These are phyloP conservation scores for Nannoperca obscura DNA, from an alignment of 2,797 vertebrate species.

Conservation along the genomic window DNA sequence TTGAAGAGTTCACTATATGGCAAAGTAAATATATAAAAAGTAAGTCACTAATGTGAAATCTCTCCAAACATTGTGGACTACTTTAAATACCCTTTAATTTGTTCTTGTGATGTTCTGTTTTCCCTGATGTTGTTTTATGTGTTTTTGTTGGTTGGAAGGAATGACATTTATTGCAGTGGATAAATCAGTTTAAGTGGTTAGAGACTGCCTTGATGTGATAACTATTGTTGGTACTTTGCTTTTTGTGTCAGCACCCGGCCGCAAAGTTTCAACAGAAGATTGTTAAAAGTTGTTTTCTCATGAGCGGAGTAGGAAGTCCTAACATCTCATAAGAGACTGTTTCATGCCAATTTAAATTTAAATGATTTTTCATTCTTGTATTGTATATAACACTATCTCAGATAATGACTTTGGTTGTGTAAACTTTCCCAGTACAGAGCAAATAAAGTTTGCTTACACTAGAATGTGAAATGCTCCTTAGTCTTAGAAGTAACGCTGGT, in stretches of 20 bases:
- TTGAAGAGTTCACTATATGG: background rate
- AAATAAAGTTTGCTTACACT: background rate
- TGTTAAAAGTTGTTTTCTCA: constrained; percentile 17
- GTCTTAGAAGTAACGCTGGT: background rate
- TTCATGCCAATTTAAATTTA: constrained; percentile 24
- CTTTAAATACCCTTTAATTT: constrained; percentile 21
- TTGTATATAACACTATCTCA: too few relatives aligned
- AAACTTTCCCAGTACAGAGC: background rate
- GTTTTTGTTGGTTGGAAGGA: constrained; percentile 33
- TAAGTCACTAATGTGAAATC: background rate
- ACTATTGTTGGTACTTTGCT: constrained; percentile 12
- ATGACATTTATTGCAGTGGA: constrained; percentile 30
- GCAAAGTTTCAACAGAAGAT: constrained; percentile 21
- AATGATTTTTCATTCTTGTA: too few relatives aligned
- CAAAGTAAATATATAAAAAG: too few relatives aligned
- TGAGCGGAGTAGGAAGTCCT: background rate
- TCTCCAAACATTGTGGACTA: constrained; percentile 2
- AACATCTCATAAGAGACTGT: constrained; percentile 25
- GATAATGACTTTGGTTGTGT: background rate
- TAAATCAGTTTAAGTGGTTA: constrained; percentile 20
- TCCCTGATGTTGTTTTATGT: constrained; percentile 22
- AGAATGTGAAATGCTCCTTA: background rate
- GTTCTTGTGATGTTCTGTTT: constrained; percentile 13
- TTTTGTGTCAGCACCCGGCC: constrained; percentile 3
- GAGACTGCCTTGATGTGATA: constrained; percentile 15